phyloP scores from a whole-genome alignment of 1,140 invertebrate species.

The Druon quercuslanigerum region DNA sequence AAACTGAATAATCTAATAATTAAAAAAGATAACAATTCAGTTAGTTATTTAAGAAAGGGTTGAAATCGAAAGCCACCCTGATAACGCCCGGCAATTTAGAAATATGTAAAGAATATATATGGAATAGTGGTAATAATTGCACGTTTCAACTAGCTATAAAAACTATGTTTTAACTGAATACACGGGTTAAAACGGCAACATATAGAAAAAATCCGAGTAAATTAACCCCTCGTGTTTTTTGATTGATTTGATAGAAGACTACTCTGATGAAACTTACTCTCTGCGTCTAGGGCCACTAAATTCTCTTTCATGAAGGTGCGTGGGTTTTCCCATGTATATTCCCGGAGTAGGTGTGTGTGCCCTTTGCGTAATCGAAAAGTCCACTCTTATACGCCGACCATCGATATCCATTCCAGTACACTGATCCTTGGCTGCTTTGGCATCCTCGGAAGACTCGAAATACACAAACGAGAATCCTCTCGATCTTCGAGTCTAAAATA shows the following conservation, averaged over 20 bases:
- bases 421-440: constrained; percentile 94
- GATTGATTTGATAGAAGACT: background rate
- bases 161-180: too few species aligned
- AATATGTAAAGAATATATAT: too few species aligned
- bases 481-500: constrained; percentile 88
- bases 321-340: constrained; percentile 97
- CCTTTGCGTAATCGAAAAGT: constrained; percentile 97
- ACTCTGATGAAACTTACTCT: constrained; percentile 76
- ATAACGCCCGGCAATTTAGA: too few species aligned
- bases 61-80: too few species aligned
- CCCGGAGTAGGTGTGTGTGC: constrained; percentile 98
- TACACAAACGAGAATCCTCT: constrained; percentile 98
- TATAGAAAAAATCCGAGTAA: too few species aligned
- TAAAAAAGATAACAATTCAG: too few species aligned
- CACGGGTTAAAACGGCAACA: too few species aligned
- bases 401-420: constrained; percentile 96
- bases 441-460: constrained; percentile 92
- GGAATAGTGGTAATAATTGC: too few species aligned
- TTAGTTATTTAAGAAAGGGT: too few species aligned
- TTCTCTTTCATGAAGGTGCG: constrained; percentile 72
- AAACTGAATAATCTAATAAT: too few species aligned
- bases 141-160: too few species aligned
- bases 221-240: too few species aligned
- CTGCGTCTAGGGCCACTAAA: constrained; percentile 67
- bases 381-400: constrained; percentile 93